Evolutionary conservation across 2,113 vertebrate species (phyloP).

Genomic region (Tetraodon nigroviridis): DNA sequence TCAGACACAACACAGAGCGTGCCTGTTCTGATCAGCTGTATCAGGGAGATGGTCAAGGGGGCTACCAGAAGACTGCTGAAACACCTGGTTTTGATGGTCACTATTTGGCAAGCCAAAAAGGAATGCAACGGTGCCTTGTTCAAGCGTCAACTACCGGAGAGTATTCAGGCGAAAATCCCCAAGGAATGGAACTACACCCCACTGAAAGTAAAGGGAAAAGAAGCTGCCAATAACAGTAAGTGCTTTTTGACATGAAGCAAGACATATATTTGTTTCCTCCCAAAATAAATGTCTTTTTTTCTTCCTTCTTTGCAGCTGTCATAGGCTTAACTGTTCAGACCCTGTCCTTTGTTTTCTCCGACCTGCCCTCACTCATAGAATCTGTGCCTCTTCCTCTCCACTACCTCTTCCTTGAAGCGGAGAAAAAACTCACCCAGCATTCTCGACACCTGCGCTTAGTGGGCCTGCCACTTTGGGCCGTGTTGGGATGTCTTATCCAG

Average conservation of each 20-base stretch:
- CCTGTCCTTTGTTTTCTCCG: slow-evolving; percentile 89
- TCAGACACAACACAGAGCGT: slow-evolving; percentile 57
- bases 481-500: slow-evolving; percentile 84
- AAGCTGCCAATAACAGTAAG: slow-evolving; percentile 75
- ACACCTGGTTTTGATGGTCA: slow-evolving; percentile 79
- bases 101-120: slow-evolving; percentile 70
- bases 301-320: slow-evolving; percentile 65
- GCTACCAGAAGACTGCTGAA: slow-evolving; percentile 74
- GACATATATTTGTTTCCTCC: no score
- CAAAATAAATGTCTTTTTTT: background rate
- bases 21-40: slow-evolving; percentile 74
- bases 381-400: slow-evolving; percentile 88
- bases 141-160: slow-evolving; percentile 72
- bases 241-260: background rate
- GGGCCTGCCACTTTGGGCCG: slow-evolving; percentile 86
- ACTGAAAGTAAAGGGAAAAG: slow-evolving; percentile 67
- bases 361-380: slow-evolving; percentile 86
- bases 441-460: slow-evolving; percentile 79
- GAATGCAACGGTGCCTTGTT: slow-evolving; percentile 59
- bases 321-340: slow-evolving; percentile 80
- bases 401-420: slow-evolving; percentile 87
- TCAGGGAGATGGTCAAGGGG: slow-evolving; percentile 76
- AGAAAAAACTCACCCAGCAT: slow-evolving; percentile 86
- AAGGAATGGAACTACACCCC: slow-evolving; percentile 85
- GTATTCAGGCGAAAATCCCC: slow-evolving; percentile 80